Evolutionary conservation across 2,888 invertebrate genomes (phyloP).

Genomic region (Yponomeuta evonymella): DNA sequence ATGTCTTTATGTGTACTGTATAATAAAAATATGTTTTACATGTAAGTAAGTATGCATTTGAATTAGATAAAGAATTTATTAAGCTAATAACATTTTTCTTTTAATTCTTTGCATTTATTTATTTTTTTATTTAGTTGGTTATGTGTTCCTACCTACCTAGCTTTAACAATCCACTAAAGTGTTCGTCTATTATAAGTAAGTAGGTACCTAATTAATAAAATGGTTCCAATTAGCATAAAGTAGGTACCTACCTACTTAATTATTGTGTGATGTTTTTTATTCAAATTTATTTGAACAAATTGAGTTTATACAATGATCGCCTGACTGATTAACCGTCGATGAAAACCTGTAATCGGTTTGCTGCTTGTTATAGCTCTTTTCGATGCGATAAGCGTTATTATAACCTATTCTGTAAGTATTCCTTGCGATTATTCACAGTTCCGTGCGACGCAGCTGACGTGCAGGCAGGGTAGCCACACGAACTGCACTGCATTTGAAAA

Average conservation of each 20-base stretch:
- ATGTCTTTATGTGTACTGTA: too few species aligned
- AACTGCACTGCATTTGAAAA: too few species aligned
- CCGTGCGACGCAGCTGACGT: too few species aligned
- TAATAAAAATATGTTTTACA: too few species aligned
- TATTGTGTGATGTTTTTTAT: neutral
- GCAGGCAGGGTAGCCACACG: too few species aligned
- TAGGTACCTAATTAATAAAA: neutral
- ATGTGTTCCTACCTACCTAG: neutral
- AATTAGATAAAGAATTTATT: too few species aligned
- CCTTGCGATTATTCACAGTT: too few species aligned
- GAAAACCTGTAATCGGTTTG: neutral
- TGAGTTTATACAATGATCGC: conserved; percentile 10
- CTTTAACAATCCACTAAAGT: neutral
- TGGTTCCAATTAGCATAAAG: neutral
- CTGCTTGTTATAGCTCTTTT: neutral
- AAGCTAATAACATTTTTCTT: too few species aligned
- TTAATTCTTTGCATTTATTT: too few species aligned
- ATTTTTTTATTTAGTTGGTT: neutral
- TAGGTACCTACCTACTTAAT: neutral
- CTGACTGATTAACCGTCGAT: conserved; percentile 5
- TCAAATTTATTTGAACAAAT: neutral
- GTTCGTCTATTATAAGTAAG: neutral
- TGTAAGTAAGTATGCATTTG: too few species aligned
- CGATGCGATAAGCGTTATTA: neutral
- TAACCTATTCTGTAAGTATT: too few species aligned